Evolutionary conservation across 2,797 vertebrate species (phyloP).

Genomic region (Lophius americanus): DNA sequence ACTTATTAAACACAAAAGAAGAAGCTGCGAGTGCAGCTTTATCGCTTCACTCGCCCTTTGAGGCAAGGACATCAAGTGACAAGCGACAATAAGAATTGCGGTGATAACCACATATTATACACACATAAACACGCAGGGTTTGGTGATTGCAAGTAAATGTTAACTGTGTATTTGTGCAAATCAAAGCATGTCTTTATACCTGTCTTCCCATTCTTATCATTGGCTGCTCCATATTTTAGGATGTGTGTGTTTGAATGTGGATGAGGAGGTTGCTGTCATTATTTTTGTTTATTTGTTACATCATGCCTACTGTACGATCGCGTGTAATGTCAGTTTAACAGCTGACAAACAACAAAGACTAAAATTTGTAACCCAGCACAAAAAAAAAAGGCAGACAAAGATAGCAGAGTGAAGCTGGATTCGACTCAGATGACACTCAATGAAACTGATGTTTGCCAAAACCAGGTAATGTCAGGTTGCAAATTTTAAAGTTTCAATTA

Average conservation of each 20-base stretch:
- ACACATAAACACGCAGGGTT: background rate
- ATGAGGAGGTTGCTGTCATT: slow-evolving; percentile 33
- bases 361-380: no score
- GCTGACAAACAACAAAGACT: background rate
- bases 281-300: slow-evolving; percentile 8
- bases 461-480: no score
- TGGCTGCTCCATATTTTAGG: slow-evolving; percentile 29
- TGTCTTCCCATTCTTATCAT: slow-evolving; percentile 38
- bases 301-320: background rate
- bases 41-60: slow-evolving; percentile 34
- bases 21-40: no score
- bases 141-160: slow-evolving; percentile 3
- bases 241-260: background rate
- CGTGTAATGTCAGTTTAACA: slow-evolving; percentile 10
- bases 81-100: slow-evolving; percentile 32
- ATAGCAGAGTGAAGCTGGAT: no score
- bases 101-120: slow-evolving; percentile 19
- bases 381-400: background rate
- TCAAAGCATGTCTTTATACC: slow-evolving; percentile 6
- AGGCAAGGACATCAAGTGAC: slow-evolving; percentile 50
- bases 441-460: no score
- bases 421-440: no score
- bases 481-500: no score
- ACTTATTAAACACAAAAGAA: slow-evolving; percentile 86
- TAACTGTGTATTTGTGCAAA: background rate